phyloP scores from a whole-genome alignment of 2,113 vertebrate genomes.

The Hyperopisus bebe region DNA sequence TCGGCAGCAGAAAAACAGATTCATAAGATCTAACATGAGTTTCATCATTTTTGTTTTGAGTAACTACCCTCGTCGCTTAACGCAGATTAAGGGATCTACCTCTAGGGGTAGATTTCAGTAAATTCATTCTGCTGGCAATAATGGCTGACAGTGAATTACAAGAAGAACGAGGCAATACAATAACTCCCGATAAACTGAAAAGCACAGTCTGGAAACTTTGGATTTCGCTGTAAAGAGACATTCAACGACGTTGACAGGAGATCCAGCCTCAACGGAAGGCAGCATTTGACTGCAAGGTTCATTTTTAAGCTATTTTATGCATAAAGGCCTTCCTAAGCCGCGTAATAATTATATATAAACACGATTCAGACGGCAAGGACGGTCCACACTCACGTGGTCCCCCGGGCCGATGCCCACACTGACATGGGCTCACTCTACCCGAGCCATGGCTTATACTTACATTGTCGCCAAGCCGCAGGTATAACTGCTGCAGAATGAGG shows the following conservation, averaged over 20 bases:
- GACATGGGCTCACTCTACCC: neutral
- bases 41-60: neutral
- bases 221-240: neutral
- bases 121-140: neutral
- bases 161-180: neutral
- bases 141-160: neutral
- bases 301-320: neutral
- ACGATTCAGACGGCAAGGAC: too few relatives aligned
- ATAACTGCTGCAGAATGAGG: conserved; percentile 80
- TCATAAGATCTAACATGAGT: neutral
- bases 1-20: neutral
- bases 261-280: neutral
- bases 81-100: neutral
- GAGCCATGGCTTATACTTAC: conserved; percentile 51
- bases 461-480: conserved; percentile 71
- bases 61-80: neutral
- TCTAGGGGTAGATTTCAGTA: neutral
- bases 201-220: neutral
- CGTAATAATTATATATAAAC: too few relatives aligned
- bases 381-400: too few relatives aligned
- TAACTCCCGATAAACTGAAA: neutral
- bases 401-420: too few relatives aligned
- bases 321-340: neutral
- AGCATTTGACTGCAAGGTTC: neutral
- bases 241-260: neutral